A percentile compares a stretch with the other conserved stretches of the same genome.
Conservation (phyloP, 2,888 invertebrate species). For the Furcula furcula region DNA sequence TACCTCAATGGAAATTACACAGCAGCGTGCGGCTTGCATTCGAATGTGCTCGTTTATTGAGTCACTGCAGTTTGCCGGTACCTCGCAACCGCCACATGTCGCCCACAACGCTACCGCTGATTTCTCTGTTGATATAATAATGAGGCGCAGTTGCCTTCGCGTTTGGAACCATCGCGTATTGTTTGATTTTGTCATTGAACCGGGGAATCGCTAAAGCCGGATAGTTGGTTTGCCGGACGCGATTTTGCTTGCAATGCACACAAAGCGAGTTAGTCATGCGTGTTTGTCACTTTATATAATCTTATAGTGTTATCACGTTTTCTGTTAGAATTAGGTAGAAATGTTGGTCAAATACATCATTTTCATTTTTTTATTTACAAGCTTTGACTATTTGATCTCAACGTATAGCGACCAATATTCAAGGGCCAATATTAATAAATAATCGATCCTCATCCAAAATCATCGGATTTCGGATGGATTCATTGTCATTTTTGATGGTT, state of each 20-base stretch:
- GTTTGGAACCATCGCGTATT: slow-evolving; percentile 54
- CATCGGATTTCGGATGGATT: no score
- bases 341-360: no score
- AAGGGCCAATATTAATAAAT: no score
- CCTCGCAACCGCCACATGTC: slow-evolving; percentile 54
- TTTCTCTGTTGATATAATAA: slow-evolving; percentile 73
- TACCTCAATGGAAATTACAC: slow-evolving; percentile 16
- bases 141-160: slow-evolving; percentile 55
- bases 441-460: no score
- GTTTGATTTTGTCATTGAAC: slow-evolving; percentile 68
- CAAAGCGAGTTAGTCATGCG: slow-evolving; percentile 15
- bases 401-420: no score
- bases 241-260: slow-evolving; percentile 22
- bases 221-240: slow-evolving; percentile 40
- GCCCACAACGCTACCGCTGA: slow-evolving; percentile 61
- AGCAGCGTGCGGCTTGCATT: slow-evolving; percentile 43
- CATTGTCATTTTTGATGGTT: no score
- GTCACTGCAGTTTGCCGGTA: slow-evolving; percentile 51
- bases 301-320: no score
- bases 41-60: slow-evolving; percentile 49
- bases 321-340: no score
- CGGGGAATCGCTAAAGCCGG: slow-evolving; percentile 47
- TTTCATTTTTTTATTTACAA: no score
- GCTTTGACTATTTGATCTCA: no score
- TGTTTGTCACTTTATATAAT: slow-evolving; percentile 15